Evolutionary conservation across 1,140 invertebrate genomes (phyloP), one percentile per base, ranked within the genome.

Genomic region (Aplysia californica): DNA sequence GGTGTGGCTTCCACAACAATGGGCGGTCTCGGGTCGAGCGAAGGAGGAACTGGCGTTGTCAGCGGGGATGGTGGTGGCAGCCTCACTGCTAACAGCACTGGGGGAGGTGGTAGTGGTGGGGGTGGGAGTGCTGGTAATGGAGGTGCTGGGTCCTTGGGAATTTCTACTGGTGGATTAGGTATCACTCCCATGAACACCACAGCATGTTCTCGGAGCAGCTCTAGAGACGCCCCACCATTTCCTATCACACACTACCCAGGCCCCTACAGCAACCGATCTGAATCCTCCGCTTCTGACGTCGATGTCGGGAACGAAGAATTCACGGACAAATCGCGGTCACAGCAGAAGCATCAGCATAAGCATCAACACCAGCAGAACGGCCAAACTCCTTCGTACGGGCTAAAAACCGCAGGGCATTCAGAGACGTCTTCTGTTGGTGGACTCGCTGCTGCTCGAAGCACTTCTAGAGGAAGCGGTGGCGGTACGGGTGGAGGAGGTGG

Each of bases 241-340:
- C 69, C 80, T 56, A 76, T 76, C n/a, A 58, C 76, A 66, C 75
- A 80, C 58, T 83, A 84, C 50, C 38, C 76, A 6, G 84, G 81
- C 41, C 84, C 84, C 20, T 85, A 76, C 61, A 86, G 86, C 77
- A 88, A 86, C 80, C 74, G 83, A 61, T 87, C 87, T 3, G 87
- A 88, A 61, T 88, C 87, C 20, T 87, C 86, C 1, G 84, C 83
- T 23, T 88, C 87, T 18, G 87, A 88, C 50, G 84, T 86, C 56
- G 87, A 87, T 61, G 85, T 86, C 36, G 83, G 83, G 18, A 84
- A 78, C 64, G 83, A 79, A 41, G 87, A 88, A 18, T 86, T 86
- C 64, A 79, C 81, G 23, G 86, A 87, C 21, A 85, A 83, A 75
- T 69, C 77, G 61, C 44, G 69, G 29, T 77, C 75, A 29, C 39